These are phyloP conservation scores for Macrostomum cliftonense DNA, from an alignment of 2,888 invertebrate genomes.

Conservation along the genomic window DNA sequence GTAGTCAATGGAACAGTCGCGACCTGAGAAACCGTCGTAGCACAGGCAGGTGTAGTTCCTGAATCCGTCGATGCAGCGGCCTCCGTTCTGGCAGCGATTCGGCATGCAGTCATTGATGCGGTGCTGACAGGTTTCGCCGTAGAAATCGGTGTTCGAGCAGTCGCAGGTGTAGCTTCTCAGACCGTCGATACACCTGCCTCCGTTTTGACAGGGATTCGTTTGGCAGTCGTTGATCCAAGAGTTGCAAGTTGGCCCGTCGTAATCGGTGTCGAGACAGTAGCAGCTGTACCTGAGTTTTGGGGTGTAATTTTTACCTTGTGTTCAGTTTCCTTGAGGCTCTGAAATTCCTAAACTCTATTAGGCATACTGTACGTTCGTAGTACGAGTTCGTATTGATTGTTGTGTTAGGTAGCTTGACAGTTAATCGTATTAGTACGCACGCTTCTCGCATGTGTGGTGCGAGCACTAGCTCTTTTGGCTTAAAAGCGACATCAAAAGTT, in stretches of 20 bases:
- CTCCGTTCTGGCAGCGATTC: constrained; percentile 78
- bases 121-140: constrained; percentile 18
- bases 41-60: constrained; percentile 75
- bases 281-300: constrained; percentile 20
- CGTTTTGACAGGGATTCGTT: constrained; percentile 38
- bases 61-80: constrained; percentile 72
- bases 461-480: no score
- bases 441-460: no score
- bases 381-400: no score
- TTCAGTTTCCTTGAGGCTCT: no score
- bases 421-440: no score
- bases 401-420: no score
- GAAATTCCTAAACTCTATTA: no score
- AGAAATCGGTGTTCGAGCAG: constrained; percentile 17
- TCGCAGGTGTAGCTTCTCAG: constrained; percentile 19
- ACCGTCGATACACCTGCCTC: constrained; percentile 17
- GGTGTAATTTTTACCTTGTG: no score
- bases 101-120: constrained; percentile 71
- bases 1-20: constrained; percentile 52
- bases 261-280: constrained; percentile 67
- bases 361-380: no score
- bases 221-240: neutral
- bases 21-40: constrained; percentile 62
- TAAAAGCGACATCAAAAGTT: no score
- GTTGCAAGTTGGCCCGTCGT: constrained; percentile 31